Evolutionary conservation across 64 coral and sea anemone species (phyloP), one percentile per base, ranked within the genome.

Genomic region (Actinia equina): DNA sequence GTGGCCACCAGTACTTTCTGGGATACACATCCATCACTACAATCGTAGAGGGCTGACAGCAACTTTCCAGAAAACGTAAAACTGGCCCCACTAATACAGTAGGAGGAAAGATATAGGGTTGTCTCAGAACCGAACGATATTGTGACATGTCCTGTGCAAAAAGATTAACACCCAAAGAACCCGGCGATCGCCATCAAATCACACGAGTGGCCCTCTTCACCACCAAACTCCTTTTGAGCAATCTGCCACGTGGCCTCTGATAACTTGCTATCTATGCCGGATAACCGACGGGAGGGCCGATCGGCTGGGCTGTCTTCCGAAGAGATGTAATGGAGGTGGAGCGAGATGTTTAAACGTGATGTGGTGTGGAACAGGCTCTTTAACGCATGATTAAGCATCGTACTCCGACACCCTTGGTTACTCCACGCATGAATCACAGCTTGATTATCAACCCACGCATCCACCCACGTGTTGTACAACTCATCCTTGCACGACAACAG

Each of bases 361-460:
- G 84, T 86, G 4, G 78, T 82, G 62, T 80, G 78, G 57, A 93
- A 93, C 22, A 89, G 44, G 3, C 44, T 77, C 59, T 93, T 86
- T 7, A 89, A 10, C 17, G 82, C 91, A 11, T 43, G 15, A 44
- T 77, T 88, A 1, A 85, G 71, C 0, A 23, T 41, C 3, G 0
- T 26, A 86, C 91, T 85, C 13, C 55, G 44, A 9, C 86, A 87
- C 10, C 91, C 54, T 42, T 93, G 87, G 76, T 89, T 89, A 22
- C 85, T 89, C 91, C 91, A 89, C 15, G 86, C 79, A 1, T 88
- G 16, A n/a, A 88, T 69, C 6, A 85, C 91, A 3, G 83, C 87
- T 57, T 85, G 81, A 43, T 93, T 89, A 54, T 93, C 91, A 22
- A 93, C 82, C 52, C 59, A 49, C 4, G 84, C 53, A n/a, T 86